Evolutionary conservation across 2,888 invertebrate genomes (phyloP), one percentile per base, ranked within the genome.

Genomic region (Alentia gelatinosa): DNA sequence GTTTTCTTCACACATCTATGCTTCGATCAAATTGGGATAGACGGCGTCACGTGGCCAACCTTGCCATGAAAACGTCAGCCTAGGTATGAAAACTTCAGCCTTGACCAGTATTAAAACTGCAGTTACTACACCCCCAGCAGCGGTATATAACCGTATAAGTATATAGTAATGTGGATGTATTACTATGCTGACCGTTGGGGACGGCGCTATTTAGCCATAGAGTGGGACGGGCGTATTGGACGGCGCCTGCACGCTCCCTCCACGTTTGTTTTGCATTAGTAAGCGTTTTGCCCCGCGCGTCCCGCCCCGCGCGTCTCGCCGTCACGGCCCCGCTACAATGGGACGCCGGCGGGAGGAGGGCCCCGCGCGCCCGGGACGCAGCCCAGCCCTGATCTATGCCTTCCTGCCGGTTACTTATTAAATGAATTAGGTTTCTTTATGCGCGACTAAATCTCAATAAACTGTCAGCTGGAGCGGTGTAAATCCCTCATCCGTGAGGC

Each of bases 351-450:
- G 26, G 74, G n/a, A 5, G 56, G 74, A 12, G 63, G n/a, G n/a
- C n/a, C 68, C 26, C 30, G 33, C 68, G 68, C 79, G 19, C n/a
- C 37, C 39, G n/a, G 63, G 23, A 39, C 37, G 79, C 35, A 19
- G 37, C 35, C 37, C 37, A 35, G 7, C 37, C 37, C 79, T 79
- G 79, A 79, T 79, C 79, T 79, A 79, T 39, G 79, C 23, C 79
- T 79, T 79, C 79, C 79, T 79, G 79, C 35, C 79, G 79, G 79
- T 79, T 79, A 79, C 79, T 79, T 79, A 79, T 79, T 79, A 79
- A 79, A 79, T 79, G 79, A 79, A 79, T 79, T 79, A 79, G 79
- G 79, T 39, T 79, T 35, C 79, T 79, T 79, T 79, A 79, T 79
- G 79, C 4, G 37, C 79, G 39, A 19, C 79, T 79, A 79, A 79